Base-by-base conservation (phyloP, 2,888 invertebrate species). In the Pardosa pseudoannulata region DNA sequence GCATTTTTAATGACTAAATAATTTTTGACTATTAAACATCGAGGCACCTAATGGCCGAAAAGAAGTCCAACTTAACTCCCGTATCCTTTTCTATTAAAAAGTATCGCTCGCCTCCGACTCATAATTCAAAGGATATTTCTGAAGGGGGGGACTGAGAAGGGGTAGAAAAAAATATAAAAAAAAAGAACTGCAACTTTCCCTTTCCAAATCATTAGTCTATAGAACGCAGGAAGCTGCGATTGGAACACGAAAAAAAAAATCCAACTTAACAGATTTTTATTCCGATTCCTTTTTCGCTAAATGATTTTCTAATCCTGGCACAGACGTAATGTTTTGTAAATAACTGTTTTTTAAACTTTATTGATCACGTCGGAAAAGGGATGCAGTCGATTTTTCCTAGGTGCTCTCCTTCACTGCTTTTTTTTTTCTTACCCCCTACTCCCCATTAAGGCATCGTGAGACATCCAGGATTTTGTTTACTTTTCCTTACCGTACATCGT, bases 291-390 rank as follows among this genome's bases (percentile, higher is more conserved):
- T 72, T 64, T 65, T 67, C 41, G 29, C 68, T 74, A 81, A 81
- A 74, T 74, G 68, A 74, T 82, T 75, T 75, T 75, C 75, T 76
- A 76, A 76, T 76, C 76, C 65, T 65, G 1, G 76, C 27, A 65
- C 29, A 76, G 71, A 72, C 27, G 82, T 83, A 83, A 83, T 83
- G 82, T 83, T 76, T 76, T 83, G 82, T 83, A 83, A 83, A 76
- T 83, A 83, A 76, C 76, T 27, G 71, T 83, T 72, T 83, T 73
- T 67, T 68, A 80, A 76, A 73, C 68, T 27, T 16, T 65, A 79
- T 79, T 65, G 79, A 79, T 73, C 29, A 31, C 32, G 31, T 36
- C 11, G 16, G 39, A 41, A 31, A 50, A 56, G 28, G 32, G 32
- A 68, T 32, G 78, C 23, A 32, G 31, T 62, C 62, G 56, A 79